Base-by-base conservation (phyloP, 2,888 invertebrate genomes). In the Brenthis hecate region DNA sequence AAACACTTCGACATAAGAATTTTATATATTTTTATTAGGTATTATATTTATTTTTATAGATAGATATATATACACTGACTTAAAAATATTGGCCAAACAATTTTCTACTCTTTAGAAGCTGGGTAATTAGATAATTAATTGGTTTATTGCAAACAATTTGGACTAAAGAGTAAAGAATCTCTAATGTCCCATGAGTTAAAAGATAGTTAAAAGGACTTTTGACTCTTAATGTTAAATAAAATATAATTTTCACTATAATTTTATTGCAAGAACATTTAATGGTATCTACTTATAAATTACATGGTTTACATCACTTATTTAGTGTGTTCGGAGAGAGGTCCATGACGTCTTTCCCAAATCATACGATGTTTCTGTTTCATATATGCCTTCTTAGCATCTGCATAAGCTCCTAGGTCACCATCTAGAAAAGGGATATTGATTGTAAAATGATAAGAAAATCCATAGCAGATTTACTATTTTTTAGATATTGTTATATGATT, bases 361-460 rank as follows among this genome's bases (percentile, higher is more conserved):
- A 99, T 93, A 75, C 99, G 96, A 92, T 99, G 99, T 86, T 99
- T 99, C 88, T 99, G 99, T 89, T 99, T 99, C 98, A 99, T 98
- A 83, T 95, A 98, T 0, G 96, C 96, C 69, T 94, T 94, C 77
- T 94, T 94, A 8, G 96, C 97, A 83, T 95, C 95, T 28, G 93
- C 94, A 78, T 94, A 94, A 0, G 92, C 94, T 56, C 98, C 98
- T 71, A 99, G 91, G 88, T 99, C 99, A 76, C 99, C 99, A 94
- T 99, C 98, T 98, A 82, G 13, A 53, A 2, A 62, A 53, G 6
- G 0, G 36, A 53, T 13, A 57, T 36, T 51, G n/a, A 47, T 5
- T 13, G 4, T 48, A 48, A n/a, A n/a, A 58, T 58, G 19, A 36
- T 13, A 56, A n/a, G 32, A 32, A 56, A 36, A 11, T 13, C 0